Conservation (phyloP, 2,113 vertebrate genomes). For the Protomyctophum bolini region DNA sequence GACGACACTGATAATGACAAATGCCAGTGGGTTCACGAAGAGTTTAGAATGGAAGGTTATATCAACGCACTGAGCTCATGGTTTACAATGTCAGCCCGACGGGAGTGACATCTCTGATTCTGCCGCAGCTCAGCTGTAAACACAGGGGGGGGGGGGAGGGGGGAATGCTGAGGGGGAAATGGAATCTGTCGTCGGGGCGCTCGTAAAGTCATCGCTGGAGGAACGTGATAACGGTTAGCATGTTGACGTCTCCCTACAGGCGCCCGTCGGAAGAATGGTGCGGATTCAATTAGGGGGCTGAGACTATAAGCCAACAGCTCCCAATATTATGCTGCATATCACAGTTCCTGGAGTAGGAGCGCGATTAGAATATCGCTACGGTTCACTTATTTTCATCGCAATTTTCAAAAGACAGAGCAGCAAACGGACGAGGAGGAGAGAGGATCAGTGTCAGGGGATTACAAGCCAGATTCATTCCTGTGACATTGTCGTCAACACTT, state of each 20-base stretch:
- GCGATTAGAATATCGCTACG: no score
- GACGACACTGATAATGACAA: constrained; percentile 59
- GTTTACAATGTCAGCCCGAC: constrained; percentile 54
- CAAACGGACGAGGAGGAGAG: no score
- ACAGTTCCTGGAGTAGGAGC: no score
- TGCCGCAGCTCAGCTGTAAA: constrained; percentile 54
- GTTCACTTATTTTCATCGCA: no score
- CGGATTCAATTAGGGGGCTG: no score
- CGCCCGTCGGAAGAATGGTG: no score
- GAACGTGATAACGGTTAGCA: background rate
- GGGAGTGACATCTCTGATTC: constrained; percentile 56
- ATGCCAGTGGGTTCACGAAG: constrained; percentile 47
- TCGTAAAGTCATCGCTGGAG: constrained; percentile 25
- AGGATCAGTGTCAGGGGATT: no score
- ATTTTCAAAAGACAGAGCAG: no score
- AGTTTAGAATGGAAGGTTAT: constrained; percentile 70
- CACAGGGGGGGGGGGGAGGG: constrained; percentile 47
- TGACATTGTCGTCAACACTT: no score
- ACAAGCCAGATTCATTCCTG: no score
- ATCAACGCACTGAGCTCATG: constrained; percentile 64
- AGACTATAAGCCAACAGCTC: no score
- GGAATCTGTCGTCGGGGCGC: constrained; percentile 5
- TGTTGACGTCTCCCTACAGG: background rate
- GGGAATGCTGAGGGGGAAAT: constrained; percentile 35
- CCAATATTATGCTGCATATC: no score